These are phyloP conservation scores for Dendrolimus houi DNA, from an alignment of 2,888 invertebrate genomes.

Conservation along the genomic window DNA sequence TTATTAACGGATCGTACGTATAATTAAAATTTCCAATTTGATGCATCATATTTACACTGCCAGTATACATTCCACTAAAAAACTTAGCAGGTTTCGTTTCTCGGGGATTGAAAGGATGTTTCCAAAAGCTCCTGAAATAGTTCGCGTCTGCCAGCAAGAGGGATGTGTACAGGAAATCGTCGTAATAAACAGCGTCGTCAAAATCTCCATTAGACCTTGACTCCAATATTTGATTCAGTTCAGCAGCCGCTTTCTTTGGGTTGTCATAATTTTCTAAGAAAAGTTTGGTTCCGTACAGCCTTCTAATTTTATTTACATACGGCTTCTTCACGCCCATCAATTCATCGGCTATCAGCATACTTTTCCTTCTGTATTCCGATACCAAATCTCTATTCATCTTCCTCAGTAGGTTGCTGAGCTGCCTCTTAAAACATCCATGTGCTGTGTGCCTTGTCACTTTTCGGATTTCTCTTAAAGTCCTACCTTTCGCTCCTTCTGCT, in stretches of 20 bases:
- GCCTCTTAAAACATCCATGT: conserved; percentile 35
- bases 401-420: conserved; percentile 28
- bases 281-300: conserved; percentile 28
- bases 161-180: conserved; percentile 36
- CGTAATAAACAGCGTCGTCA: conserved; percentile 22
- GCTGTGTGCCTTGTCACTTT: conserved; percentile 33
- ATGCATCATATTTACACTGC: conserved; percentile 49
- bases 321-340: conserved; percentile 30
- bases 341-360: conserved; percentile 37
- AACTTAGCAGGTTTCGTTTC: conserved; percentile 30
- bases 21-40: conserved; percentile 37
- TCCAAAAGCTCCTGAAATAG: conserved; percentile 43
- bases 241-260: conserved; percentile 19
- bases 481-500: conserved; percentile 40
- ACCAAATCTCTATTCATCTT: conserved; percentile 26
- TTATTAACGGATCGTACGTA: conserved; percentile 26
- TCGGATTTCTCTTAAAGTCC: conserved; percentile 38
- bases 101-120: conserved; percentile 32
- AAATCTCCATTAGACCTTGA: conserved; percentile 26
- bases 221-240: conserved; percentile 30
- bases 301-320: conserved; percentile 28
- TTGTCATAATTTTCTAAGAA: conserved; percentile 34
- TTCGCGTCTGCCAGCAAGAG: conserved; percentile 40
- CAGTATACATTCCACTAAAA: conserved; percentile 19
- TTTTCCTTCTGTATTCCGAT: conserved; percentile 24